These are phyloP conservation scores for Sesamia nonagrioides DNA, from an alignment of 1,140 invertebrate species.

Conservation along the genomic window DNA sequence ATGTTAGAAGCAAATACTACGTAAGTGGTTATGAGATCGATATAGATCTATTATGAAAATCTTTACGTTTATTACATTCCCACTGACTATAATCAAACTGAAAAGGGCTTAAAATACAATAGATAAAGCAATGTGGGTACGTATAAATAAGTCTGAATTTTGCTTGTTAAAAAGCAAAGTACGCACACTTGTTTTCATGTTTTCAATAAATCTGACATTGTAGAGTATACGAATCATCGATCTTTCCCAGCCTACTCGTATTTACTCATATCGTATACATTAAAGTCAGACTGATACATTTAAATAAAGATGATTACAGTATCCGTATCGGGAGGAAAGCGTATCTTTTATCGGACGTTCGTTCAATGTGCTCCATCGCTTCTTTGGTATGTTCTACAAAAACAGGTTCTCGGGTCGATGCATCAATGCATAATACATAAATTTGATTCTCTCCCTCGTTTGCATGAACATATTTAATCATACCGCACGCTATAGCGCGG, in stretches of 20 bases:
- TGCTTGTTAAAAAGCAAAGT: not conserved
- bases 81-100: not conserved
- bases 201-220: constrained; percentile 34
- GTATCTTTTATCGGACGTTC: constrained; percentile 45
- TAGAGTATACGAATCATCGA: not conserved
- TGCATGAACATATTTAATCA: constrained; percentile 43
- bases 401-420: constrained; percentile 54
- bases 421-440: constrained; percentile 50
- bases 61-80: not conserved
- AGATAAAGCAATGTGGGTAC: no score
- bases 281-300: constrained; percentile 45
- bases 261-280: constrained; percentile 22
- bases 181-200: constrained; percentile 5
- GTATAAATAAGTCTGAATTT: not conserved
- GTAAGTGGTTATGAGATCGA: not conserved
- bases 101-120: not conserved
- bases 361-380: constrained; percentile 52
- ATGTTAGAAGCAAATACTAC: constrained; percentile 2
- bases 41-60: not conserved
- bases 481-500: constrained; percentile 26
- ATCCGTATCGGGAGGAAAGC: constrained; percentile 56
- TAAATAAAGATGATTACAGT: constrained; percentile 46
- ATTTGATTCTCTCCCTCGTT: constrained; percentile 39
- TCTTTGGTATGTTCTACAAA: constrained; percentile 54
- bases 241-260: constrained; percentile 14